A percentile compares a stretch with the other conserved stretches of the same genome.
Evolutionary conservation across 2,797 vertebrate species (phyloP).

Genomic region (Poeciliopsis gracilis): DNA sequence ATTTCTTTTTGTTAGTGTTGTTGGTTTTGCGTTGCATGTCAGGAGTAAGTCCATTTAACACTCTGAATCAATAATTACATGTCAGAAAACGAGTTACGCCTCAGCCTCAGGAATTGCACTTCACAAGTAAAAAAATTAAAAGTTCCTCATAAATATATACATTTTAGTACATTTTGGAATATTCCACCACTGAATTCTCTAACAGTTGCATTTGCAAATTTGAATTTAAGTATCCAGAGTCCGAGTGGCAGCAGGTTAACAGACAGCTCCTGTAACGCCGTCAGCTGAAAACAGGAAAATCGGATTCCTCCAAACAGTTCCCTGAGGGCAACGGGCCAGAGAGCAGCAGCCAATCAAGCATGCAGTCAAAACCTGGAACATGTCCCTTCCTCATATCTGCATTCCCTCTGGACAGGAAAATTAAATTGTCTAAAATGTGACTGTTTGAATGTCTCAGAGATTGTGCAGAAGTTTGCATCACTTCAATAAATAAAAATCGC

Average conservation of each 20-base stretch:
- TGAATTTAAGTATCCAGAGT: slow-evolving; percentile 20
- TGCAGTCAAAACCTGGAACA: slow-evolving; percentile 22
- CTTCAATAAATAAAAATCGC: background rate
- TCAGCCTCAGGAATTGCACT: background rate
- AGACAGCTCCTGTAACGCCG: slow-evolving; percentile 33
- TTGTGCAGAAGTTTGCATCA: background rate
- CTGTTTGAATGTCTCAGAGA: background rate
- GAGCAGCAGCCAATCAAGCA: slow-evolving; percentile 51
- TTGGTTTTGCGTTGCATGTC: background rate
- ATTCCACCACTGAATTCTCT: background rate
- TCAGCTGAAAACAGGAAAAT: slow-evolving; percentile 24
- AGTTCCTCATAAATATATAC: no score
- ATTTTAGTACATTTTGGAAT: background rate
- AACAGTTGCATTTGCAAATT: slow-evolving; percentile 12
- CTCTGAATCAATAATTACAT: background rate
- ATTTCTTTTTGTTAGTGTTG: slow-evolving; percentile 10
- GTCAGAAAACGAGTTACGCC: background rate
- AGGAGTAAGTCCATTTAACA: slow-evolving; percentile 8
- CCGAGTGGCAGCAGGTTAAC: slow-evolving; percentile 23
- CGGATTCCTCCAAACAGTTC: slow-evolving; percentile 27
- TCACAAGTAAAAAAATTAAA: no score
- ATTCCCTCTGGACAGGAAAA: background rate
- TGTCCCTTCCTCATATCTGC: background rate
- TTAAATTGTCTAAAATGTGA: background rate
- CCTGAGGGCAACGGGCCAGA: slow-evolving; percentile 39